These are phyloP conservation scores for Periparus ater DNA, from an alignment of 2,797 vertebrate species.

Conservation along the genomic window DNA sequence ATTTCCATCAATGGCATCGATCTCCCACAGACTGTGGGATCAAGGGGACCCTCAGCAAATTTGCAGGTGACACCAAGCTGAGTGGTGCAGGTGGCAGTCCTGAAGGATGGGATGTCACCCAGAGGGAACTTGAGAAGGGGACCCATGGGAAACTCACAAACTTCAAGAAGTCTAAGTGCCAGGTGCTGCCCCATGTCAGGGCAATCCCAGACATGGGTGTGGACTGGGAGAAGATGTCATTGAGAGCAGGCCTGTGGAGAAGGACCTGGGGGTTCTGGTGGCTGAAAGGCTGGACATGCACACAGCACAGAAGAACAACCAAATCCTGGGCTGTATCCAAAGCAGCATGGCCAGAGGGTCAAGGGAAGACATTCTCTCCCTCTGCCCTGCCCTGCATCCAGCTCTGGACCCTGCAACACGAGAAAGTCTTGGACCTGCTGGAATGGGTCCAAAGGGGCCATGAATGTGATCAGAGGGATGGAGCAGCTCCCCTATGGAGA, in stretches of 20 bases:
- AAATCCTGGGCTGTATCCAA: background rate
- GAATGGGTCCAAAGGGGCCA: background rate
- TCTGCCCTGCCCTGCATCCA: background rate
- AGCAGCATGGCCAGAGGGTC: background rate
- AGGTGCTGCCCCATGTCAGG: background rate
- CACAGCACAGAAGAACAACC: background rate
- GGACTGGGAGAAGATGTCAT: background rate
- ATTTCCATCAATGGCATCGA: background rate
- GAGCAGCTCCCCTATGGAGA: background rate
- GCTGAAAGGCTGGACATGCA: background rate
- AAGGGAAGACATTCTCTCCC: background rate
- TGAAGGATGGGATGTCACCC: background rate
- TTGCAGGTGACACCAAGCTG: background rate
- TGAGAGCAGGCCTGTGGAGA: background rate
- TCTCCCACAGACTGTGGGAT: background rate
- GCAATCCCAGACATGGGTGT: background rate
- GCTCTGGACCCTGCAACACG: background rate
- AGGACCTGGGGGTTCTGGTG: background rate
- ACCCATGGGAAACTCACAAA: background rate
- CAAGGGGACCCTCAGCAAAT: rapidly evolving
- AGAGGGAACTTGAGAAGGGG: background rate
- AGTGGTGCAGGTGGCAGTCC: background rate
- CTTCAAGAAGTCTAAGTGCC: background rate
- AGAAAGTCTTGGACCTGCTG: background rate
- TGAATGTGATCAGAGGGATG: background rate